phyloP scores from a whole-genome alignment of 2,113 vertebrate genomes.

The Perca fluviatilis region DNA sequence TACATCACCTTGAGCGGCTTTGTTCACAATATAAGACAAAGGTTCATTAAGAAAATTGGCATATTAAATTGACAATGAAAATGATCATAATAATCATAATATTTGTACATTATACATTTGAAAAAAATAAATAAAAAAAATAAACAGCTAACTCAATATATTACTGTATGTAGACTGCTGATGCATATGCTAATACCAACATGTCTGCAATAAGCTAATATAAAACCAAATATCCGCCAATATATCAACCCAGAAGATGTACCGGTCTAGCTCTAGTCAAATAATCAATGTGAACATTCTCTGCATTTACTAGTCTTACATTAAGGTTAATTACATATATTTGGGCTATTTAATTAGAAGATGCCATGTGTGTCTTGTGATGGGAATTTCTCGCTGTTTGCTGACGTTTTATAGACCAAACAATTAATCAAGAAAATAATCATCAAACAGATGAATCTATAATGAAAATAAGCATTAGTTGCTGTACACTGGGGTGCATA shows the following conservation, averaged over 20 bases:
- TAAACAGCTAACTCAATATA: not conserved
- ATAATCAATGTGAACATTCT: not conserved
- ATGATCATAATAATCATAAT: not conserved
- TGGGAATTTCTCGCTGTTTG: not conserved
- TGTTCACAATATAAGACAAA: no score
- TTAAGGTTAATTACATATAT: not conserved
- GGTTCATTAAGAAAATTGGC: not conserved
- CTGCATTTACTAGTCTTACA: not conserved
- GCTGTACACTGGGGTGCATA: not conserved
- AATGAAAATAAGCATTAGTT: not conserved
- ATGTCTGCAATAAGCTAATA: not conserved
- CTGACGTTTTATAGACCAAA: not conserved
- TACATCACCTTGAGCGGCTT: no score
- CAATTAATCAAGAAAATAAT: not conserved
- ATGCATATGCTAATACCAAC: not conserved
- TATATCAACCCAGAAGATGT: not conserved
- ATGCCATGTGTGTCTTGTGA: not conserved
- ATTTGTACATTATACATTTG: not conserved
- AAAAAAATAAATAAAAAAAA: no score
- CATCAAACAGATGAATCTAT: no score
- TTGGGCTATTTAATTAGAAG: not conserved
- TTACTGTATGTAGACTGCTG: not conserved
- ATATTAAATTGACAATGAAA: not conserved
- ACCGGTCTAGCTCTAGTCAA: not conserved
- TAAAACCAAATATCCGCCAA: no score